Conservation (phyloP, 2,113 vertebrate genomes). For the Petromus typicus region DNA sequence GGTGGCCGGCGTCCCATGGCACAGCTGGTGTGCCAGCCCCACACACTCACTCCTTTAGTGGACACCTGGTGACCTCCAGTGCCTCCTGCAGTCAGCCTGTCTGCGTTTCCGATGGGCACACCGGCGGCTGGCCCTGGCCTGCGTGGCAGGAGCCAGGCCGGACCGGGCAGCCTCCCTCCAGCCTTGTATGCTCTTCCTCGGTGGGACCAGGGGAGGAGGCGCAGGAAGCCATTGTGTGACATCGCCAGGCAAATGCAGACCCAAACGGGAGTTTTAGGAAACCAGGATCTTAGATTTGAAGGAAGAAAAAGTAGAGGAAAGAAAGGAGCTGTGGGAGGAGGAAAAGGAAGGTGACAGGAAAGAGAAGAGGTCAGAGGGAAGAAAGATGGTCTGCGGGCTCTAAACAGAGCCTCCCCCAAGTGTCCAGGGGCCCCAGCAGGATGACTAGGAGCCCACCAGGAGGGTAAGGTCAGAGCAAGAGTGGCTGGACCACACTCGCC, state of each 20-base stretch:
- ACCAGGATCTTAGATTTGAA: neutral
- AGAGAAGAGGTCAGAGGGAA: neutral
- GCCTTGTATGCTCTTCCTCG: neutral
- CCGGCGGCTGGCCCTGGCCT: neutral
- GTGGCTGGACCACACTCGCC: neutral
- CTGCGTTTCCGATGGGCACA: neutral
- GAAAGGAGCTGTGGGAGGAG: fast-evolving
- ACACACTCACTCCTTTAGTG: neutral
- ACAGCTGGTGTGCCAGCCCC: neutral
- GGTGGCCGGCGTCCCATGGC: too few species aligned
- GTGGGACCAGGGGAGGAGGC: neutral
- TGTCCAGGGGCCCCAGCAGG: neutral
- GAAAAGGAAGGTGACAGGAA: too few species aligned
- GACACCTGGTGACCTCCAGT: neutral
- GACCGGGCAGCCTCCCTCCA: fast-evolving
- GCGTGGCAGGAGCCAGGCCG: fast-evolving
- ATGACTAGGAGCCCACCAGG: too few species aligned
- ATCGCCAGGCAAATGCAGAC: too few species aligned
- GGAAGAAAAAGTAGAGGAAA: too few species aligned
- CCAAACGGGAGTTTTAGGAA: neutral
- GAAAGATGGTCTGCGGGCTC: neutral
- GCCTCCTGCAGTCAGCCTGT: neutral
- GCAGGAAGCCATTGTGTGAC: fast-evolving
- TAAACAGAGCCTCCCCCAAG: fast-evolving
- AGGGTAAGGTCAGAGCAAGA: neutral